Base-by-base conservation (phyloP, 2,113 vertebrate species). In the Syngnathus scovelli region DNA sequence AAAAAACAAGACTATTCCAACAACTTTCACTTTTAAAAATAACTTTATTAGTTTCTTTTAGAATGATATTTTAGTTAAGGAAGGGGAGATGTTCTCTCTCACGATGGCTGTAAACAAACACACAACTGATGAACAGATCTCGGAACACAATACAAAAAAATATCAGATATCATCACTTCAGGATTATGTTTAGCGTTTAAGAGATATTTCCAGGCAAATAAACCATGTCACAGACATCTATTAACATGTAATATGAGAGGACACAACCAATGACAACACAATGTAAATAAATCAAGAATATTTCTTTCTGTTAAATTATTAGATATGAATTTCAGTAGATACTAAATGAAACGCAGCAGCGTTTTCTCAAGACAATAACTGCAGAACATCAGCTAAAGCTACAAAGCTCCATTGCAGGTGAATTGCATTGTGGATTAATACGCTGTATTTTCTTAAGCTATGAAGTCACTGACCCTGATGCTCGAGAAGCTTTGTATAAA, bases 21-120 rank as follows among this genome's bases (percentile, higher is more conserved):
- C 46, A 58, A 66, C 41, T 62, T 81, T 21, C 80, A 79, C 66
- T 87, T 83, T 84, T 86, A 90, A 90, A 90, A 90, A 91, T 83
- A 88, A 59, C 84, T 89, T 85, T 87, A 84, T 86, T 88, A 85
- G 83, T 78, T 74, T 37, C 76, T 83, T 84, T 74, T 55, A 72
- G 83, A 76, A 38, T 39, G 36, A 39, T 15, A 54, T 21, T 62
- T 44, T 12, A 44, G 64, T 78, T 75, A 76, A 55, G 67, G 66
- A 71, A 59, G 43, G 46, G 73, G 49, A 73, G 60, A 79, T 21
- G 33, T 41, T 75, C 59, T 68, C 63, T 65, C 66, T 36, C 60
- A 65, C 62, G 75, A 54, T 52, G 44, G 69, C 49, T 68, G 70
- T 83, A 84, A 85, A 83, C 67, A 72, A 68, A 80, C 64, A 67